Percentiles rank a stretch among this genome's conserved stretches.
Conservation (phyloP, 2,888 invertebrate species). For the Ametastegia equiseti region DNA sequence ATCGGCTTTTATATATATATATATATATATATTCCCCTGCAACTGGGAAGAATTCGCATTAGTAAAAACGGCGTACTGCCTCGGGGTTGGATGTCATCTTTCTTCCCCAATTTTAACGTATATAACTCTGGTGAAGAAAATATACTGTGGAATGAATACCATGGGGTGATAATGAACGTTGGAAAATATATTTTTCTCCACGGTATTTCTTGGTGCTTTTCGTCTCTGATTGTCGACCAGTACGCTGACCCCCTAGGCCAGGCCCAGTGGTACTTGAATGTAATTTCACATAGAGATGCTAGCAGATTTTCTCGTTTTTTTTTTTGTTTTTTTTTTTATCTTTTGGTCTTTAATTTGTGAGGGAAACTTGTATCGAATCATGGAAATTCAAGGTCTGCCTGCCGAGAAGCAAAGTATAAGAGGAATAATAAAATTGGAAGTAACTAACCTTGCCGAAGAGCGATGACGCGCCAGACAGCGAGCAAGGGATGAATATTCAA, state of each 20-base stretch:
- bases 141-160: constrained; percentile 17
- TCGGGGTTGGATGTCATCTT: constrained; percentile 28
- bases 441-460: background rate
- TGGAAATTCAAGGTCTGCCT: background rate
- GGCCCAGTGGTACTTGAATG: background rate
- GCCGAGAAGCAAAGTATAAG: no score
- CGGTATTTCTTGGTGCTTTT: background rate
- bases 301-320: background rate
- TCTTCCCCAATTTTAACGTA: constrained; percentile 32
- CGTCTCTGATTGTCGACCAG: background rate
- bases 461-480: constrained; percentile 12
- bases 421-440: background rate
- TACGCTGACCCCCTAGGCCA: background rate
- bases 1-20: no score
- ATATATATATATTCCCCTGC: no score
- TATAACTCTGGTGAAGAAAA: background rate
- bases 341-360: background rate
- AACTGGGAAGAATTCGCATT: constrained; percentile 31
- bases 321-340: background rate
- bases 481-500: constrained; percentile 43
- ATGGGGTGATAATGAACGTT: constrained; percentile 21
- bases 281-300: background rate
- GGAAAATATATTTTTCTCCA: background rate
- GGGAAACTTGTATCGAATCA: background rate
- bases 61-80: constrained; percentile 28